Evolutionary conservation across 2,113 vertebrate genomes (phyloP).

Genomic region (Cranoglanis bouderius): DNA sequence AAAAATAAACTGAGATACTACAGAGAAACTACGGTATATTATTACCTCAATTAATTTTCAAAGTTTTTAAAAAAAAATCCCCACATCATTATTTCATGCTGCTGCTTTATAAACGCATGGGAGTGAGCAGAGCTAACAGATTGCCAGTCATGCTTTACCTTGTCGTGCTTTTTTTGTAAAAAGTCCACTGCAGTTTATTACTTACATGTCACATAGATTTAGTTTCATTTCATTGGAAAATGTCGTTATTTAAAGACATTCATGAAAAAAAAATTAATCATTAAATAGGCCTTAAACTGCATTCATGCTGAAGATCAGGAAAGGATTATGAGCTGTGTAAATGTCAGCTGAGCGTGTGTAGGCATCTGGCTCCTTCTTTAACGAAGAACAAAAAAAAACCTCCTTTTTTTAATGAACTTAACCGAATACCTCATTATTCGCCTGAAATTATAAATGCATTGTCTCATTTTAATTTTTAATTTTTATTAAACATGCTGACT

Average conservation of each 20-base stretch:
- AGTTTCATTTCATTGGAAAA: not conserved
- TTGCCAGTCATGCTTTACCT: not conserved
- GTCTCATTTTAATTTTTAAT: constrained; percentile 72
- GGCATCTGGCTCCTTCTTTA: constrained; percentile 36
- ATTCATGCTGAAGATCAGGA: not conserved
- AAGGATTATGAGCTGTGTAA: constrained; percentile 2
- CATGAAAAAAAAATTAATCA: not conserved
- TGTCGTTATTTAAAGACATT: not conserved
- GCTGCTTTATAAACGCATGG: constrained; percentile 13
- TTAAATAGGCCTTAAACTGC: not conserved
- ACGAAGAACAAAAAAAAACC: constrained; percentile 59
- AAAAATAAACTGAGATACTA: constrained; percentile 63
- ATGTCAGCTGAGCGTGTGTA: not conserved
- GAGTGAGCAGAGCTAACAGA: not conserved
- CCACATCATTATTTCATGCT: constrained; percentile 1
- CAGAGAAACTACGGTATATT: constrained; percentile 58
- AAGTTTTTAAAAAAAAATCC: constrained; percentile 54
- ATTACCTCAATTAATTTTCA: constrained; percentile 73
- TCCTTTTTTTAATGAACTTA: constrained; percentile 61
- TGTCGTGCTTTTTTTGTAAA: not conserved
- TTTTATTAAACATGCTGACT: constrained; percentile 72
- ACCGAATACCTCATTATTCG: constrained; percentile 63
- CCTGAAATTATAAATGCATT: constrained; percentile 69
- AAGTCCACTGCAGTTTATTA: constrained; percentile 4
- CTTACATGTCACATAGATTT: not conserved